Evolutionary conservation across 2,113 vertebrate species (phyloP), one percentile per base, ranked within the genome.

Genomic region (Campylomormyrus numenius): DNA sequence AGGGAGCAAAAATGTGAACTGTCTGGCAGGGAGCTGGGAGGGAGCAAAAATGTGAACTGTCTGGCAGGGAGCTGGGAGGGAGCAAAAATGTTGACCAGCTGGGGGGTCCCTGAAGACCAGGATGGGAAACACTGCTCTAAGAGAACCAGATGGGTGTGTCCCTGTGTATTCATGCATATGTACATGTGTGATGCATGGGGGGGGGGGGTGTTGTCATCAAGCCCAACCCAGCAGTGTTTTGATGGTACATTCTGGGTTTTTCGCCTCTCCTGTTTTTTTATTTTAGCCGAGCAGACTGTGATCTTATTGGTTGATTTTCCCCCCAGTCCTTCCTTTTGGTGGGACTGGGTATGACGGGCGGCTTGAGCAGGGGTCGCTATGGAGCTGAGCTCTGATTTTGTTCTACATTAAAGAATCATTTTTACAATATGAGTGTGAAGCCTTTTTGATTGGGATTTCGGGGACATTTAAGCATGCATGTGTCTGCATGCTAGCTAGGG

Each of bases 381-480:
- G 93, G 95, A 96, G 96, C 96, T 96, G 95, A 96, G 95, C 95
- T 96, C 95, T 96, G 94, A 95, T 94, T 96, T 95, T 96, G 95
- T 96, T 96, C 95, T 94, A 95, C 95, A 95, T 95, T 96, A 95
- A 96, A 96, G 94, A 95, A 93, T 94, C 70, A 95, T 96, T 96
- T 96, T 95, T 96, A 95, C 93, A 92, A 88, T 90, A 56, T 27
- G 17, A 49, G 91, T 90, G 89, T 94, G 77, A 85, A 86, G 88
- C 91, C 66, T 91, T 91, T 49, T 90, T 92, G 62, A 90, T 35
- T 90, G 52, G 62, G n/a, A 77, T 31, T 42, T 52, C 21, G 86
- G 24, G 39, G 53, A 27, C 24, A 48, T 74, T 35, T 58, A 66
- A 66, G 53, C 31, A 42, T 77, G 24, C 31, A 35, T 56, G 49